A percentile compares a stretch with the other conserved stretches of the same genome.
Evolutionary conservation across 2,113 vertebrate genomes (phyloP).

Genomic region (Burhinus bistriatus): DNA sequence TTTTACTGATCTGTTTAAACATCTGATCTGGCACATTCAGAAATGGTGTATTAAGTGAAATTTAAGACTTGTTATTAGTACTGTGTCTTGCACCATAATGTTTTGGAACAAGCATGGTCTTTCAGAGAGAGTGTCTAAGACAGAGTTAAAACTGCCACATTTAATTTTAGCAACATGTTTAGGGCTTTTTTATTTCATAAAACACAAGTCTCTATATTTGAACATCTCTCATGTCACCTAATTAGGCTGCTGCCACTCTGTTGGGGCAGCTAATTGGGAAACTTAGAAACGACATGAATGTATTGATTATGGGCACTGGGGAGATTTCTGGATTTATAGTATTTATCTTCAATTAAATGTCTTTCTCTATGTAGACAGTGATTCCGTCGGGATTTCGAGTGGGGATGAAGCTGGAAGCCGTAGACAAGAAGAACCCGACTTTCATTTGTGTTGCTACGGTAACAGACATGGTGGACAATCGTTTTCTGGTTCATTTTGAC

Average conservation of each 20-base stretch:
- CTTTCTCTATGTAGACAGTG: conserved; percentile 76
- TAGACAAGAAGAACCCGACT: conserved; percentile 86
- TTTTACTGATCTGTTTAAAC: background rate
- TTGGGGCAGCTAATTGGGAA: background rate
- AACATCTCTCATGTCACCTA: background rate
- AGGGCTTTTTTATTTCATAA: background rate
- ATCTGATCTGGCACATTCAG: background rate
- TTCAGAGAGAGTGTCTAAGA: background rate
- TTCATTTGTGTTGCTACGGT: conserved; percentile 88
- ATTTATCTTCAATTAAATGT: conserved; percentile 63
- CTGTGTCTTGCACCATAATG: background rate
- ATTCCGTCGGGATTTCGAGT: conserved; percentile 86
- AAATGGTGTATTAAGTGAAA: background rate
- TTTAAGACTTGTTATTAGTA: background rate
- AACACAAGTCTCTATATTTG: background rate
- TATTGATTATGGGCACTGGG: background rate
- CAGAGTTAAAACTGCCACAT: background rate
- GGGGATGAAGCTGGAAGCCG: conserved; percentile 87
- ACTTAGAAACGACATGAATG: background rate
- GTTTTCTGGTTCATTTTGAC: conserved; percentile 89
- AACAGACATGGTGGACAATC: conserved; percentile 88
- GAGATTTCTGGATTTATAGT: background rate
- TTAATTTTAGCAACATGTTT: background rate
- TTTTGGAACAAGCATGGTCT: background rate
- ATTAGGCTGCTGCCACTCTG: background rate